phyloP scores from a whole-genome alignment of 2,797 vertebrate genomes.

The Pangasius krempfi region DNA sequence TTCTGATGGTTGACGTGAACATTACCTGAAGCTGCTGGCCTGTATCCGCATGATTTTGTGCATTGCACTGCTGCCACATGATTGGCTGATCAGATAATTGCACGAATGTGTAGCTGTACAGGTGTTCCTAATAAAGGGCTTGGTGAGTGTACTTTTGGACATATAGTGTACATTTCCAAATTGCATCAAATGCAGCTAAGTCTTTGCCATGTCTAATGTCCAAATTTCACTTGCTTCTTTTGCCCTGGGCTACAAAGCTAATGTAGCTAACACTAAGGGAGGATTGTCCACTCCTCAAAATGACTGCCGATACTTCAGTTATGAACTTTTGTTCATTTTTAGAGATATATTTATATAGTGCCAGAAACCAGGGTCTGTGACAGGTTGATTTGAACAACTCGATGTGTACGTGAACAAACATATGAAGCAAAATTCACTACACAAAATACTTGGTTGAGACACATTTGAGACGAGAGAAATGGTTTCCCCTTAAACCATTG shows the following conservation, averaged over 20 bases:
- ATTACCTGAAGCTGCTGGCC: background rate
- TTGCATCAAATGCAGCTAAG: background rate
- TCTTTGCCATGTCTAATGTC: background rate
- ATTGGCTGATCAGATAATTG: background rate
- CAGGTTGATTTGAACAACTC: background rate
- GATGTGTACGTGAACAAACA: background rate
- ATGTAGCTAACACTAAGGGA: background rate
- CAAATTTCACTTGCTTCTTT: background rate
- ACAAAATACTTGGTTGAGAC: background rate
- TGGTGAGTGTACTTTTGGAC: background rate
- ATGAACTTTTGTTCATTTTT: background rate
- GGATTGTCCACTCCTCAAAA: background rate
- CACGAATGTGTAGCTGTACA: no score
- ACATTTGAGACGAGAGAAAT: background rate
- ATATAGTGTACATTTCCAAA: background rate
- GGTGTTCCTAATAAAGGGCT: background rate
- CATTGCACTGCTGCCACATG: background rate
- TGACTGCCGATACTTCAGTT: background rate
- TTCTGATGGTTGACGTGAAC: background rate
- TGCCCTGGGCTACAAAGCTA: background rate
- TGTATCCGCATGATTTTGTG: background rate
- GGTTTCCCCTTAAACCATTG: background rate
- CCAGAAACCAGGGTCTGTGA: background rate
- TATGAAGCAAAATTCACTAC: background rate
- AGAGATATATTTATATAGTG: slow-evolving; percentile 30